Evolutionary conservation across 64 coral and sea anemone species (phyloP), one percentile per base, ranked within the genome.

Genomic region (Stichodactyla helianthus): DNA sequence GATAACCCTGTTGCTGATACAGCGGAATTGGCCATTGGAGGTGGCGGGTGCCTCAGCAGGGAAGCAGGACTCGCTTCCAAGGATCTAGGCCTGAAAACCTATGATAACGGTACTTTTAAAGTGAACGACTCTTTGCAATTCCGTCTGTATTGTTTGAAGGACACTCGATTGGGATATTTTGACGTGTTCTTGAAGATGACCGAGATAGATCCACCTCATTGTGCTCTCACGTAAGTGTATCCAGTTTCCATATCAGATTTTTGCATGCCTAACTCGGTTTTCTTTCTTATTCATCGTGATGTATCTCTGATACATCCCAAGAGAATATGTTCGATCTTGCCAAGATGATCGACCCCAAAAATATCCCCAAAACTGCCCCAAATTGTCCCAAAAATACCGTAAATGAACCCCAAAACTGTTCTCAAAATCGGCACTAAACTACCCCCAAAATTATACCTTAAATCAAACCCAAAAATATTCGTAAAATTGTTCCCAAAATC

Each of bases 1-100:
- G 44, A 78, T 54, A 59, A 77, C 10, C 78, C 78, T 8, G 1
- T 81, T 6, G 2, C 20, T 52, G 78, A 81, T 13, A 31, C 0
- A 51, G 12, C 10, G 16, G 78, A 81, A 20, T 51, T 77, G 17
- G 65, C n/a, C 18, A 44, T 10, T 19, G 82, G 18, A 17, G 27
- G 61, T 6, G 68, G 65, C 76, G 82, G 88, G 0, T 90, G 88
- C 54, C 18, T 85, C 12, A 79, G 28, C 23, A 90, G 83, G 19
- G 88, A 79, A 35, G 56, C 82, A 16, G 83, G 67, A 50, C 19
- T 81, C 12, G 52, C 52, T 12, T 52, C 50, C 15, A 53, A 52
- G 15, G 78, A 11, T 81, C 19, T 81, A 16, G 53, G 78, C 7
- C 4, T 81, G 6, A 81, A 81, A 81, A 54, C 78, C 10, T 81